A percentile compares a stretch with the other conserved stretches of the same genome.
Conservation (phyloP, 2,888 invertebrate species). For the Oscheius sp. region DNA sequence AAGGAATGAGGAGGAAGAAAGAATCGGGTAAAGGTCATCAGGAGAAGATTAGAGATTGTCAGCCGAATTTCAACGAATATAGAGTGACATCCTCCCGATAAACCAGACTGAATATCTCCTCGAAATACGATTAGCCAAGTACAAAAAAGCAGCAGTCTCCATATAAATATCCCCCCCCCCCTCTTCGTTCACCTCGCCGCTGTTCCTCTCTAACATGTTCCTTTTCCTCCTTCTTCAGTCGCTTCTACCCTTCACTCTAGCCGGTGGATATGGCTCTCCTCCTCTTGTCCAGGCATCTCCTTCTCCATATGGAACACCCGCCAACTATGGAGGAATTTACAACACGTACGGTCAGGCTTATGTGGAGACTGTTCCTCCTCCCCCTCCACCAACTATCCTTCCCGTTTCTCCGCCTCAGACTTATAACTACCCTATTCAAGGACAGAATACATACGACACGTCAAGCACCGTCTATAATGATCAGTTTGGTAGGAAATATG, state of each 20-base stretch:
- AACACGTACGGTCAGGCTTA: not conserved
- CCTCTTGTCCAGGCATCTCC: not conserved
- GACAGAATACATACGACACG: not conserved
- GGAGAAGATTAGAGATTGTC: too few species aligned
- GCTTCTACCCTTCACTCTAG: not conserved
- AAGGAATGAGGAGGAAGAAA: too few species aligned
- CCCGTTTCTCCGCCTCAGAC: conserved; percentile 7
- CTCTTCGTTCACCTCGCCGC: not conserved
- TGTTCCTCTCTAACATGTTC: not conserved
- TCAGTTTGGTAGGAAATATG: not conserved
- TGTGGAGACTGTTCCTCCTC: not conserved
- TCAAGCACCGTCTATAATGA: not conserved
- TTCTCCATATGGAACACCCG: not conserved
- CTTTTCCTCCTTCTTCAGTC: not conserved
- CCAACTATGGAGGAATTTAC: not conserved
- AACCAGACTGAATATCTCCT: too few species aligned
- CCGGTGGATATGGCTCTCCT: not conserved
- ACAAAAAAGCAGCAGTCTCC: too few species aligned
- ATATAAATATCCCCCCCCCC: too few species aligned
- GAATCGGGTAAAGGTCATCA: too few species aligned
- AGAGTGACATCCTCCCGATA: too few species aligned
- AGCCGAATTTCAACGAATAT: too few species aligned
- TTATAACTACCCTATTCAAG: conserved; percentile 12
- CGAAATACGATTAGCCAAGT: too few species aligned
- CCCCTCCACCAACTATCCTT: not conserved